A percentile compares a stretch with the other conserved stretches of the same genome.
These are phyloP conservation scores for Drosophila miranda DNA, from an alignment of 1,140 invertebrate species.

Conservation along the genomic window DNA sequence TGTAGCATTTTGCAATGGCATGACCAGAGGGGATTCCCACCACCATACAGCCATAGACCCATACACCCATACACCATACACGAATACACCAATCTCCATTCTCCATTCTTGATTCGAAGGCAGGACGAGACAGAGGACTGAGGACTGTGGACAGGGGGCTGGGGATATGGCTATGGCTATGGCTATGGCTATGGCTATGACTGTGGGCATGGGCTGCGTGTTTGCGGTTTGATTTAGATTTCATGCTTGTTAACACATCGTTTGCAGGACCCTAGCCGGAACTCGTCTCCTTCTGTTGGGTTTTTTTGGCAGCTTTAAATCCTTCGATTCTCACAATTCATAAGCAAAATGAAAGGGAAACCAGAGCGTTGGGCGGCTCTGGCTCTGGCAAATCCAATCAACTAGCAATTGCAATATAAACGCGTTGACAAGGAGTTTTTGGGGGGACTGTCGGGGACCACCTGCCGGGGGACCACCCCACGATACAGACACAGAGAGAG, in stretches of 20 bases:
- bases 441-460: constrained; percentile 23
- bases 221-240: constrained; percentile 65
- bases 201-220: constrained; percentile 36
- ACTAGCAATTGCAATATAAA: constrained; percentile 56
- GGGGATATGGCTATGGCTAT: neutral
- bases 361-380: neutral
- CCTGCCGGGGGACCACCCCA: constrained; percentile 21
- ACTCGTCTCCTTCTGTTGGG: neutral
- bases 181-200: too few relatives aligned
- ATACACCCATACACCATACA: neutral
- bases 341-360: constrained; percentile 50
- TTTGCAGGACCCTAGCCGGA: constrained; percentile 39
- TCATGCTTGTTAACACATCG: constrained; percentile 64
- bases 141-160: neutral
- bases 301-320: constrained; percentile 11
- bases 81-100: neutral
- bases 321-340: constrained; percentile 28
- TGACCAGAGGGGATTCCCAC: constrained; percentile 38
- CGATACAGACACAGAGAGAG: neutral
- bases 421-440: constrained; percentile 44
- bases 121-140: constrained; percentile 9
- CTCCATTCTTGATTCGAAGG: too few relatives aligned
- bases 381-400: constrained; percentile 56
- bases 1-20: constrained; percentile 59
- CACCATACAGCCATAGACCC: too few relatives aligned